phyloP scores from a whole-genome alignment of 2,888 invertebrate genomes.

The Notodonta ziczac region DNA sequence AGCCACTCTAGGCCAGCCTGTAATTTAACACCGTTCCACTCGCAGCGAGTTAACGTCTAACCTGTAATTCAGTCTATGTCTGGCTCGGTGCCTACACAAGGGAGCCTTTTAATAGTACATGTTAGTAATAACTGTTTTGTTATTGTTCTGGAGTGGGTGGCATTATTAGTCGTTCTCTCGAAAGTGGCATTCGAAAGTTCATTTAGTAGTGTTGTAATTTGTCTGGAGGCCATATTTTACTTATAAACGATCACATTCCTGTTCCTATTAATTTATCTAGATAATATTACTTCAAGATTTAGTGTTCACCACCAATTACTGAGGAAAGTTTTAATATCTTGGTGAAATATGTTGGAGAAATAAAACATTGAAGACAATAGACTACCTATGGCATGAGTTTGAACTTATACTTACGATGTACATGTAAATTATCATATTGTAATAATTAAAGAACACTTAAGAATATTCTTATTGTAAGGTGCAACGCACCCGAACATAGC shows the following conservation, averaged over 20 bases:
- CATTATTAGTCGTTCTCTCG: not conserved
- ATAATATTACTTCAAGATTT: too few species aligned
- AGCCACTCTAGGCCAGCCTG: slow-evolving; percentile 20
- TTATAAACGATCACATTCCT: too few species aligned
- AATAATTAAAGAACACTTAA: not conserved
- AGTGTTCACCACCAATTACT: too few species aligned
- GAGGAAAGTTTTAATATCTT: too few species aligned
- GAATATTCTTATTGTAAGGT: too few species aligned
- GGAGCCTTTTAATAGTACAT: slow-evolving; percentile 30
- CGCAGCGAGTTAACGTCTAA: slow-evolving; percentile 29
- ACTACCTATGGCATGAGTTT: too few species aligned
- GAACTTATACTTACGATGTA: too few species aligned
- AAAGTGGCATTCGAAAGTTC: not conserved
- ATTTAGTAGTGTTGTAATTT: not conserved
- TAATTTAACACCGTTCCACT: slow-evolving; percentile 35
- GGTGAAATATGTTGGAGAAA: too few species aligned
- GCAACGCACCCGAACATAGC: too few species aligned
- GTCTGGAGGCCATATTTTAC: not conserved
- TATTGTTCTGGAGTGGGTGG: slow-evolving; percentile 17
- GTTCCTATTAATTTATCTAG: too few species aligned
- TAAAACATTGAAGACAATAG: too few species aligned
- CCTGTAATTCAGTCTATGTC: slow-evolving; percentile 40
- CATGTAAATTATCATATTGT: not conserved
- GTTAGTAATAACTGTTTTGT: slow-evolving; percentile 26
- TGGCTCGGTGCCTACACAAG: slow-evolving; percentile 19